Percentiles rank a stretch among this genome's conserved stretches.
phyloP scores from a whole-genome alignment of 2,797 vertebrate species.

The Molossus alvarezi region DNA sequence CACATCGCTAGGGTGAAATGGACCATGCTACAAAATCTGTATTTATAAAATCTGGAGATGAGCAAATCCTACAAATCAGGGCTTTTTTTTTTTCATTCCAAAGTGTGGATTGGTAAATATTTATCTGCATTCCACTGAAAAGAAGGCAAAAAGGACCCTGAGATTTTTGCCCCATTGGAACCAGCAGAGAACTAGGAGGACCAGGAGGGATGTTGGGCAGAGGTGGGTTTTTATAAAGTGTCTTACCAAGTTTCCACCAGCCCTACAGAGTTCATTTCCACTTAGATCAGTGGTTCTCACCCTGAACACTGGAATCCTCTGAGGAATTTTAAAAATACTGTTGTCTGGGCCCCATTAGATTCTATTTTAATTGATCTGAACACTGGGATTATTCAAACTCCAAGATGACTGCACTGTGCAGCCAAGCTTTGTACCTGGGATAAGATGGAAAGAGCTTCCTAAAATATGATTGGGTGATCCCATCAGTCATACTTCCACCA shows the following conservation, averaged over 20 bases:
- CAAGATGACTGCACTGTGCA: not conserved
- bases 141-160: not conserved
- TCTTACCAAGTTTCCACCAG: not conserved
- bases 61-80: not conserved
- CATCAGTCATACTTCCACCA: not conserved
- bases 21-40: too few relatives aligned
- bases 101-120: not conserved
- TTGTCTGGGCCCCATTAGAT: not conserved
- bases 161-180: not conserved
- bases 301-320: not conserved
- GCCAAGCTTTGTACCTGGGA: not conserved
- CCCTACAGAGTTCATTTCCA: not conserved
- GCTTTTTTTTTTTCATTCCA: not conserved
- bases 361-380: conserved; percentile 21
- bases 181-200: not conserved
- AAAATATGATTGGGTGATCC: not conserved
- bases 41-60: conserved; percentile 1
- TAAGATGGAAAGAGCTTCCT: not conserved
- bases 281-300: not conserved
- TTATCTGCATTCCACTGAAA: not conserved
- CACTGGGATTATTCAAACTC: not conserved
- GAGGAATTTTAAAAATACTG: not conserved
- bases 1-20: not conserved
- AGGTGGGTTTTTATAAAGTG: not conserved
- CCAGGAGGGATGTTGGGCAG: not conserved